Conservation (phyloP, 2,797 vertebrate species). For the Gymnoscopelus microlampas region DNA sequence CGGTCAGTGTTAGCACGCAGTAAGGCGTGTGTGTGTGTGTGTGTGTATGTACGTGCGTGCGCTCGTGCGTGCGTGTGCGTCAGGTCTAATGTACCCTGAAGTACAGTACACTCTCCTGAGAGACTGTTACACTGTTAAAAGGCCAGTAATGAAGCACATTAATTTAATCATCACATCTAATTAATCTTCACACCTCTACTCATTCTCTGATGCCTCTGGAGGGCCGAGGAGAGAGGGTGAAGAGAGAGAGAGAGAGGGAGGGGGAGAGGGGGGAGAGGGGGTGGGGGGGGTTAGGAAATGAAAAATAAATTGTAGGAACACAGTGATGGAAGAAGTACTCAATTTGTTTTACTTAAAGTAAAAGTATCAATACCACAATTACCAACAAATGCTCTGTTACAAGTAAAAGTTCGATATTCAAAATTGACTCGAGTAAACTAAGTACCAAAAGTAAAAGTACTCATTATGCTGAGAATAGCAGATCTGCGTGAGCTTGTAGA, state of each 20-base stretch:
- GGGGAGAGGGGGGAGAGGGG: neutral
- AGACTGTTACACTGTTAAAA: slow-evolving; percentile 16
- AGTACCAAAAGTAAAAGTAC: too few species aligned
- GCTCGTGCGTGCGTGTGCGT: neutral
- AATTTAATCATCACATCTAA: slow-evolving; percentile 66
- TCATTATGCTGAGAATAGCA: too few species aligned
- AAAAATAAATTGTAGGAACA: too few species aligned
- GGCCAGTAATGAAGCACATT: slow-evolving; percentile 61
- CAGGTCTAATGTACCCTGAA: slow-evolving; percentile 10
- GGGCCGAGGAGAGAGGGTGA: slow-evolving; percentile 25
- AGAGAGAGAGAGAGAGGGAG: neutral
- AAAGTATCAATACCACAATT: too few species aligned
- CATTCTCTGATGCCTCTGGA: slow-evolving; percentile 41
- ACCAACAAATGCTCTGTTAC: too few species aligned
- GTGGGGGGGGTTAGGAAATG: neutral
- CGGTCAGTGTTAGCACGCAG: slow-evolving; percentile 26
- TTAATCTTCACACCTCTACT: slow-evolving; percentile 57
- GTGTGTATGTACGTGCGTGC: neutral
- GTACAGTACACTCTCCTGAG: slow-evolving; percentile 13
- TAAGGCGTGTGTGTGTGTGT: neutral
- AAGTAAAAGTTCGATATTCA: too few species aligned
- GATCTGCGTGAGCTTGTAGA: too few species aligned
- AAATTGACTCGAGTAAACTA: too few species aligned
- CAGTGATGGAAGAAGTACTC: too few species aligned
- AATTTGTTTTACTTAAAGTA: too few species aligned